These are phyloP conservation scores for Danionella dracula DNA, from an alignment of 2,797 vertebrate species.

Conservation along the genomic window DNA sequence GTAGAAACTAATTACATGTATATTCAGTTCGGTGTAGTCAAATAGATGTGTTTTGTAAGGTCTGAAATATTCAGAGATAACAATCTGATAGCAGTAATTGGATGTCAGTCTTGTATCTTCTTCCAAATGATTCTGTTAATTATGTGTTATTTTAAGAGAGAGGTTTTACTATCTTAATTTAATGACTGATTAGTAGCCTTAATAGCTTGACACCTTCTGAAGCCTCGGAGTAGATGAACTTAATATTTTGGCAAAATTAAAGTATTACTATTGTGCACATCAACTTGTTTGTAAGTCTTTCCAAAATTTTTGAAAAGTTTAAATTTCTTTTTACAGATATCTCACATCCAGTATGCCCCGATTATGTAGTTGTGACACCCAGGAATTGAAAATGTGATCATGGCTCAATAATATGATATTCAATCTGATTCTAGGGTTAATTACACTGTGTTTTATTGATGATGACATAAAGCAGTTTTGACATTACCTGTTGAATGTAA, in stretches of 20 bases:
- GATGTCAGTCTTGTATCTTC: conserved; percentile 8
- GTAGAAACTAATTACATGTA: conserved; percentile 3
- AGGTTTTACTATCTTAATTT: conserved; percentile 31
- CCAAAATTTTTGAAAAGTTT: conserved; percentile 6
- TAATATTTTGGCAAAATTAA: conserved; percentile 16
- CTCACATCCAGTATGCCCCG: too few relatives aligned
- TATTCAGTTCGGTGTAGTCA: background rate
- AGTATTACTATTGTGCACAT: background rate
- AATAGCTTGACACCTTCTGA: conserved; percentile 21
- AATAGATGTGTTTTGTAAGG: conserved; percentile 4
- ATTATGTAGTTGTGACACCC: too few relatives aligned
- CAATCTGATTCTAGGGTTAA: too few relatives aligned
- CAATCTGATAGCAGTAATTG: conserved; percentile 27
- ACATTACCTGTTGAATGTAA: too few relatives aligned
- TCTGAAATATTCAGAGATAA: conserved; percentile 9
- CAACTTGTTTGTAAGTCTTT: background rate
- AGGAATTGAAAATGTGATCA: too few relatives aligned
- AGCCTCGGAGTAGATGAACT: conserved; percentile 2
- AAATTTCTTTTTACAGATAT: conserved; percentile 11
- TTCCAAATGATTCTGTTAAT: conserved; percentile 19
- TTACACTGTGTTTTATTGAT: too few relatives aligned
- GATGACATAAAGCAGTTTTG: too few relatives aligned
- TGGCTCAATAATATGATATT: too few relatives aligned
- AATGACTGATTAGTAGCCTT: conserved; percentile 33
- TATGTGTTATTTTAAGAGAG: conserved; percentile 25